Conservation (phyloP, 2,888 invertebrate genomes). For the Drosophila putrida region DNA sequence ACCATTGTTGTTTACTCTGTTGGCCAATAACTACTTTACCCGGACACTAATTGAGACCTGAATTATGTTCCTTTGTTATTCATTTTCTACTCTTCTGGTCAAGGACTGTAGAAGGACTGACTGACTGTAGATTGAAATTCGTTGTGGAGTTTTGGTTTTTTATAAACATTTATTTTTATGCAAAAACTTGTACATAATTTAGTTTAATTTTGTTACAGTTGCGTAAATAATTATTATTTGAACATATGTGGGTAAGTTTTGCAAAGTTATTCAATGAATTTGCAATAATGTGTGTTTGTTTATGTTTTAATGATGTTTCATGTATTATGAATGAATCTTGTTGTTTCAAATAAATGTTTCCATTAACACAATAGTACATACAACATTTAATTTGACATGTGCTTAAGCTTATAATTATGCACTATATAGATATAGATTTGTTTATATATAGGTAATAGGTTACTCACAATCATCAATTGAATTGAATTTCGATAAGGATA, state of each 20-base stretch:
- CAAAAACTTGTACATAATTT: slow-evolving; percentile 75
- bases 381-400: slow-evolving; percentile 45
- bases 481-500: slow-evolving; percentile 52
- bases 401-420: slow-evolving; percentile 43
- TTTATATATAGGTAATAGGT: slow-evolving; percentile 26
- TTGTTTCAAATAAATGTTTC: slow-evolving; percentile 35
- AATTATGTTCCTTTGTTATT: background rate
- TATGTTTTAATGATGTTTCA: slow-evolving; percentile 20
- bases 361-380: slow-evolving; percentile 56
- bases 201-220: slow-evolving; percentile 58
- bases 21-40: background rate
- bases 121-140: background rate
- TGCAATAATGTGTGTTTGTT: slow-evolving; percentile 26
- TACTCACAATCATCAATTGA: slow-evolving; percentile 67
- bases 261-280: slow-evolving; percentile 29
- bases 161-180: slow-evolving; percentile 80
- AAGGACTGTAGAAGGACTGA: background rate
- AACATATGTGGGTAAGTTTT: slow-evolving; percentile 47
- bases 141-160: slow-evolving; percentile 35
- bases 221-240: slow-evolving; percentile 43
- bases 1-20: background rate
- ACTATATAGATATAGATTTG: slow-evolving; percentile 31
- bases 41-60: background rate
- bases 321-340: slow-evolving; percentile 21
- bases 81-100: no score